Conservation (phyloP, 2,113 vertebrate genomes). For the Heterotis niloticus region DNA sequence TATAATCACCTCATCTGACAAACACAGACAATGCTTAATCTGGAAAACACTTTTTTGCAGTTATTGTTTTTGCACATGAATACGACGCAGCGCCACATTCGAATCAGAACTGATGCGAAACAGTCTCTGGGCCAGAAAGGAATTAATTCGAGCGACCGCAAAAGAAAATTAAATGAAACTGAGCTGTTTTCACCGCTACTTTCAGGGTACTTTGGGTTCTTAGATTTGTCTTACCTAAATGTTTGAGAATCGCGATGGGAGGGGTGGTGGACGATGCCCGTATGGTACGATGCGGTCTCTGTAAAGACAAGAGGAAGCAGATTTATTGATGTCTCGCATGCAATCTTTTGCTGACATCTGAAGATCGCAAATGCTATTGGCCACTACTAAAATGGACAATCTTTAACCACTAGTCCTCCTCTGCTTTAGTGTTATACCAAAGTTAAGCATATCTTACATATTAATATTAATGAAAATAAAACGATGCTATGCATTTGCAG, state of each 20-base stretch:
- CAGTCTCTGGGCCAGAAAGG: neutral
- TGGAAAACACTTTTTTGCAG: conserved; percentile 74
- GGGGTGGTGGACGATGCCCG: conserved; percentile 12
- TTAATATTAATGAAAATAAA: neutral
- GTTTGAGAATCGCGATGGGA: neutral
- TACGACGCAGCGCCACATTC: conserved; percentile 60
- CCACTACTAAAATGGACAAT: neutral
- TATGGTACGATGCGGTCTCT: neutral
- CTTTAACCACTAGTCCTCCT: neutral
- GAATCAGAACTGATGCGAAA: conserved; percentile 16
- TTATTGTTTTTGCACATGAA: conserved; percentile 85
- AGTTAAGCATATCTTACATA: too few species aligned
- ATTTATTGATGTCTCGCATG: neutral
- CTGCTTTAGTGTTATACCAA: too few species aligned
- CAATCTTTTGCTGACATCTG: neutral
- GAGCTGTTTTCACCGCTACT: neutral
- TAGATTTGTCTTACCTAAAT: too few species aligned
- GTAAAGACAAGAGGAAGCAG: conserved; percentile 1
- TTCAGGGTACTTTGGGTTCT: too few species aligned
- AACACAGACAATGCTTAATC: conserved; percentile 81
- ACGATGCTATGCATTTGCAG: neutral
- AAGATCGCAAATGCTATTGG: neutral
- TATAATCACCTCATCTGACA: conserved; percentile 85
- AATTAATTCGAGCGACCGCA: neutral
- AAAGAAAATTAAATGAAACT: neutral